Conservation (phyloP, 2,797 vertebrate genomes). For the Denticeps clupeoides region DNA sequence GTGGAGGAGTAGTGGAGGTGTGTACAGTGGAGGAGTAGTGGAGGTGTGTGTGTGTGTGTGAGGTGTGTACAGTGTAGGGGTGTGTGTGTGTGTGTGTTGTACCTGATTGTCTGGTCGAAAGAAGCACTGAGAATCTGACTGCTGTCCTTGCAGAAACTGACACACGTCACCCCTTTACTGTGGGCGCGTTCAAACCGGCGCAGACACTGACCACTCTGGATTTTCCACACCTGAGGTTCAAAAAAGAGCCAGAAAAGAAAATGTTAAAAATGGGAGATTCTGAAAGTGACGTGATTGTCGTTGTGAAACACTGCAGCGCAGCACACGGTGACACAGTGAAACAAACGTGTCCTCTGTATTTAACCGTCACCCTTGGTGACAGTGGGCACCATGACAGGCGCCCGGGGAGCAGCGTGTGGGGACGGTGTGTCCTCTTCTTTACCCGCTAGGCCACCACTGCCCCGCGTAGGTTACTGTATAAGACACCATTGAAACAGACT, state of each 20-base stretch:
- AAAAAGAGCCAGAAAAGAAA: neutral
- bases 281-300: too few relatives aligned
- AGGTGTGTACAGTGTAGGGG: neutral
- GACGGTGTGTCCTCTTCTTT: too few relatives aligned
- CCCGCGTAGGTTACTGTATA: too few relatives aligned
- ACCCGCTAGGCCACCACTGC: too few relatives aligned
- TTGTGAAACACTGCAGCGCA: too few relatives aligned
- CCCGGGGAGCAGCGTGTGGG: too few relatives aligned
- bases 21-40: neutral
- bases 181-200: conserved; percentile 89
- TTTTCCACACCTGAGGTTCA: conserved; percentile 86
- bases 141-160: conserved; percentile 96
- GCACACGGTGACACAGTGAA: too few relatives aligned
- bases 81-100: conserved; percentile 7
- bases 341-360: too few relatives aligned
- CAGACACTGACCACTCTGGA: conserved; percentile 94
- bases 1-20: neutral
- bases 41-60: neutral
- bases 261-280: too few relatives aligned
- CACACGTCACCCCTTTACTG: conserved; percentile 93
- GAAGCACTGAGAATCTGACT: conserved; percentile 94
- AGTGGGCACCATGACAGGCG: too few relatives aligned
- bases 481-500: too few relatives aligned
- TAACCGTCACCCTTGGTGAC: too few relatives aligned
- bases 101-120: conserved; percentile 98